phyloP scores from a whole-genome alignment of 2,797 vertebrate species.

The Manis pentadactyla region DNA sequence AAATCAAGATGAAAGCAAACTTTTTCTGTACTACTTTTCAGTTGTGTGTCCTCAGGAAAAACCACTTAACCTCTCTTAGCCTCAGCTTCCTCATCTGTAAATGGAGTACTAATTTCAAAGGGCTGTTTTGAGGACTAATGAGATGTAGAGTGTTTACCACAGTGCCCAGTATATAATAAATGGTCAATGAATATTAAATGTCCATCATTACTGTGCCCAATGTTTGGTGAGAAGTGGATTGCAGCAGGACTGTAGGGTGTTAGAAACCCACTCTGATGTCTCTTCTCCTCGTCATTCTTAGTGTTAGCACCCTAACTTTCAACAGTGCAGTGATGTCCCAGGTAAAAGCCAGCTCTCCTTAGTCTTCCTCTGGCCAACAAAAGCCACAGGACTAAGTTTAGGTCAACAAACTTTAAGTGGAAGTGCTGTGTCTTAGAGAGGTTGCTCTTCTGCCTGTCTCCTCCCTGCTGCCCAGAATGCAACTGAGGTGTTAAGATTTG shows the following conservation, averaged over 20 bases:
- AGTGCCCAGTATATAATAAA: neutral
- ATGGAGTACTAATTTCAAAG: neutral
- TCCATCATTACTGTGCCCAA: neutral
- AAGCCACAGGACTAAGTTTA: neutral
- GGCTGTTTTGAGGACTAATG: neutral
- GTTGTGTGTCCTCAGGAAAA: neutral
- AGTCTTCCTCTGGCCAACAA: neutral
- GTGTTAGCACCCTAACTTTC: neutral
- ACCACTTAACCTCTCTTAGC: neutral
- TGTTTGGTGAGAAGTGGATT: neutral
- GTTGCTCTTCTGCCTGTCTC: neutral
- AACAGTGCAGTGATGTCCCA: neutral
- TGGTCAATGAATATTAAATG: too few species aligned
- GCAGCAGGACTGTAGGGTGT: neutral
- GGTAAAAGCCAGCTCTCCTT: neutral
- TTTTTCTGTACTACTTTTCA: neutral
- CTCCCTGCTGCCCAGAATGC: rapidly evolving
- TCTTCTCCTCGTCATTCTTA: neutral
- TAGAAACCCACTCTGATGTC: neutral
- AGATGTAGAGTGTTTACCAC: neutral
- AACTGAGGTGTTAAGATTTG: rapidly evolving
- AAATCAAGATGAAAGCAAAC: neutral
- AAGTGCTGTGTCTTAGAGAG: neutral
- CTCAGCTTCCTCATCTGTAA: neutral
- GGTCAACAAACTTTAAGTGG: neutral